phyloP scores from a whole-genome alignment of 1,140 invertebrate species.

The Camponotus vicinus region DNA sequence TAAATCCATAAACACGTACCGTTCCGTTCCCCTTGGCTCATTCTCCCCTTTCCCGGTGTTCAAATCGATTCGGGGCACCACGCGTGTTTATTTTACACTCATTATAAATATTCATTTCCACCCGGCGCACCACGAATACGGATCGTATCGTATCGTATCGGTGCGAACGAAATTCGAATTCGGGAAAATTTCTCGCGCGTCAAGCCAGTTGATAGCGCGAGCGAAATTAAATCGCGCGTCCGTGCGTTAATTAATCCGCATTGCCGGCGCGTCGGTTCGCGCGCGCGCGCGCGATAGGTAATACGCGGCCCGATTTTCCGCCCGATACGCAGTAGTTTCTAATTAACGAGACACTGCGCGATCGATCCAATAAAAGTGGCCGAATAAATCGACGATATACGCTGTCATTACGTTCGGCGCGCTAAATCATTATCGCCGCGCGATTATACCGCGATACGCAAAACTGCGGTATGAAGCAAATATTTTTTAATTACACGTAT shows the following conservation, averaged over 20 bases:
- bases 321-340: conserved; percentile 74
- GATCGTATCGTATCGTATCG: conserved; percentile 49
- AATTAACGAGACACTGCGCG: conserved; percentile 71
- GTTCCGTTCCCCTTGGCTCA: not conserved
- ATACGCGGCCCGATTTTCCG: conserved; percentile 68
- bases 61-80: not conserved
- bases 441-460: conserved; percentile 61
- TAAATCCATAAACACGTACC: conserved; percentile 34
- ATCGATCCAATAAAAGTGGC: conserved; percentile 75
- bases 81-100: conserved; percentile 19
- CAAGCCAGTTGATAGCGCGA: conserved; percentile 39
- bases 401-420: conserved; percentile 61
- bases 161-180: conserved; percentile 54
- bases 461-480: conserved; percentile 55
- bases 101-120: conserved; percentile 59
- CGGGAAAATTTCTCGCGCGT: conserved; percentile 65
- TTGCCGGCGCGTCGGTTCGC: conserved; percentile 68
- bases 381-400: conserved; percentile 71
- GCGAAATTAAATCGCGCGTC: conserved; percentile 74
- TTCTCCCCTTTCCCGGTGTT: not conserved
- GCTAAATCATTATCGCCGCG: conserved; percentile 69
- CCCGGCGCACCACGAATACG: not conserved
- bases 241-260: conserved; percentile 76
- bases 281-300: conserved; percentile 65
- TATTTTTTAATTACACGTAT: conserved; percentile 69